Evolutionary conservation across 2,797 vertebrate species (phyloP).

Genomic region (Scolopax rusticola): DNA sequence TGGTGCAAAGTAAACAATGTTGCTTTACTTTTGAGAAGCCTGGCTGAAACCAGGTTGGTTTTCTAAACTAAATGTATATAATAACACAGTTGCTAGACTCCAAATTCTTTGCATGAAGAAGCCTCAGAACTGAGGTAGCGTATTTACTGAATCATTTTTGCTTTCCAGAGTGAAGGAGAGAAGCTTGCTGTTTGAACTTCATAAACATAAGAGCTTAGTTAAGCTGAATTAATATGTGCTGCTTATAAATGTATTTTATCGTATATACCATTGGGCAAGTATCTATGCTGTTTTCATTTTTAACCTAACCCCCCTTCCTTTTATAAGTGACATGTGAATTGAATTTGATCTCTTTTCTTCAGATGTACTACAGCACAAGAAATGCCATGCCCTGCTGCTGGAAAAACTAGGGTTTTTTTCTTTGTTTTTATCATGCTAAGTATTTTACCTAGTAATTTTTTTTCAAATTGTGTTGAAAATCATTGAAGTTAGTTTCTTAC

Average conservation of each 20-base stretch:
- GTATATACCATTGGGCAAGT: background rate
- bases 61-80: conserved; percentile 30
- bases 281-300: background rate
- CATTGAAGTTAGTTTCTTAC: background rate
- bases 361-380: background rate
- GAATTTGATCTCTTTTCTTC: conserved; percentile 7
- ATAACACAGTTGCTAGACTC: conserved; percentile 26
- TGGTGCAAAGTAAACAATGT: conserved; percentile 34
- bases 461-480: conserved; percentile 28
- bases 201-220: conserved; percentile 1
- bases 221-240: background rate
- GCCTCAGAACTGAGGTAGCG: background rate
- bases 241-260: background rate
- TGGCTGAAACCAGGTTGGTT: conserved; percentile 28
- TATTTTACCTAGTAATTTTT: conserved; percentile 24
- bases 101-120: conserved; percentile 1
- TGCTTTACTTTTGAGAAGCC: conserved; percentile 59
- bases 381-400: background rate
- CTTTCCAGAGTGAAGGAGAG: conserved; percentile 6
- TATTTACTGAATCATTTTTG: conserved; percentile 3
- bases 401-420: background rate
- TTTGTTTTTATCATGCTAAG: conserved; percentile 1
- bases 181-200: conserved; percentile 22
- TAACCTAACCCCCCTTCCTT: background rate
- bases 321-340: background rate